A percentile compares a stretch with the other conserved stretches of the same genome.
phyloP scores from a whole-genome alignment of 2,888 invertebrate genomes.

The Ophioninae sp. region DNA sequence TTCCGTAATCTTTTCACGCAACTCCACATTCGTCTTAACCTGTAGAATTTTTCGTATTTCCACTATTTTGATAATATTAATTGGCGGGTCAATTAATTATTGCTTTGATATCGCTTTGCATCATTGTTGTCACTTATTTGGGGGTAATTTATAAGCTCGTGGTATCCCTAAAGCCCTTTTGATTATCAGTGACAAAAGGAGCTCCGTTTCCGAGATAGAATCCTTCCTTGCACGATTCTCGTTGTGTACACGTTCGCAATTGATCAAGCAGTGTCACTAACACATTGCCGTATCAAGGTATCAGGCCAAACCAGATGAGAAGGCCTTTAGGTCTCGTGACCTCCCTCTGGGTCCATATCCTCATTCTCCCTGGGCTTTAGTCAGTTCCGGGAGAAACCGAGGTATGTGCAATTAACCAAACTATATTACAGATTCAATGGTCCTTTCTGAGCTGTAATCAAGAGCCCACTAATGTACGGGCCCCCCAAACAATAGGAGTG shows the following conservation, averaged over 20 bases:
- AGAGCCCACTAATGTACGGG: neutral
- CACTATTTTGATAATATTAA: too few species aligned
- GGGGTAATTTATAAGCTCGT: neutral
- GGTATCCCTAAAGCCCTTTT: neutral
- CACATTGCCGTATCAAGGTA: slow-evolving; percentile 49
- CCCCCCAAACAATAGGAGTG: neutral
- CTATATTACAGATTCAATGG: slow-evolving; percentile 33
- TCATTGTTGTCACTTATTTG: neutral
- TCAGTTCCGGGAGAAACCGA: slow-evolving; percentile 30
- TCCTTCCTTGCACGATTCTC: neutral
- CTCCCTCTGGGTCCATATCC: neutral
- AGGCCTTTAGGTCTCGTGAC: neutral
- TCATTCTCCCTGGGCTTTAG: slow-evolving; percentile 24
- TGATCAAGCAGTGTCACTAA: slow-evolving; percentile 55
- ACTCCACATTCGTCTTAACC: neutral
- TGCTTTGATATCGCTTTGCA: too few species aligned
- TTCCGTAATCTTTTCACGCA: neutral
- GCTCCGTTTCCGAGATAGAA: slow-evolving; percentile 28
- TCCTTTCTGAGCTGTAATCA: slow-evolving; percentile 42
- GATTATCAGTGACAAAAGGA: slow-evolving; percentile 10
- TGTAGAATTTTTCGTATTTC: neutral
- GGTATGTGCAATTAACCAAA: slow-evolving; percentile 54
- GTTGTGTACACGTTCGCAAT: slow-evolving; percentile 25
- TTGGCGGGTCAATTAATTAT: too few species aligned
- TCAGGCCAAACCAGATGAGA: slow-evolving; percentile 5